A percentile compares a stretch with the other conserved stretches of the same genome.
phyloP scores from a whole-genome alignment of 1,140 invertebrate species.

The Mizuhopecten yessoensis region DNA sequence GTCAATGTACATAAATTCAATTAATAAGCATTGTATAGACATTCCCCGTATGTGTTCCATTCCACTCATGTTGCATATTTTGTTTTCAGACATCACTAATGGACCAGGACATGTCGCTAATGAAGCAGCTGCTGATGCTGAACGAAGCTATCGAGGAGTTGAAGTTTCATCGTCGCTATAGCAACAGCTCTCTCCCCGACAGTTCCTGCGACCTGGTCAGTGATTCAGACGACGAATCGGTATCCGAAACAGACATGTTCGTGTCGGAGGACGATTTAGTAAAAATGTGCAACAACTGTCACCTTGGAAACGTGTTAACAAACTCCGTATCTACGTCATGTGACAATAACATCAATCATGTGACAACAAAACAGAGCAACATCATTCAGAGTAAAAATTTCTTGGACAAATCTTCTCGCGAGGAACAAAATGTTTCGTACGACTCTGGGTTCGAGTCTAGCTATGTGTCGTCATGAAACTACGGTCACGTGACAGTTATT shows the following conservation, averaged over 20 bases:
- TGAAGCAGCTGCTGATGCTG: constrained; percentile 76
- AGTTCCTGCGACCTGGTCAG: constrained; percentile 60
- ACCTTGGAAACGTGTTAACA: neutral
- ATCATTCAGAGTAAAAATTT: neutral
- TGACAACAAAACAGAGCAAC: neutral
- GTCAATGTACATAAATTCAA: too few species aligned
- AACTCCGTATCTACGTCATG: neutral
- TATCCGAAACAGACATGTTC: constrained; percentile 61
- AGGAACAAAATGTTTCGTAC: neutral
- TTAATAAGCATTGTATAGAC: too few species aligned
- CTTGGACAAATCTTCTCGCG: neutral
- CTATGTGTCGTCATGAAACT: neutral
- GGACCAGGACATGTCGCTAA: constrained; percentile 76
- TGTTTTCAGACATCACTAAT: constrained; percentile 73
- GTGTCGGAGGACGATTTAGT: constrained; percentile 46
- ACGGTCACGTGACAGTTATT: neutral
- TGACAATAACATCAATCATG: neutral
- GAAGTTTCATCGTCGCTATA: constrained; percentile 71
- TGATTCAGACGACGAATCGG: constrained; percentile 60
- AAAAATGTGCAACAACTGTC: constrained; percentile 21
- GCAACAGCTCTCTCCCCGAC: constrained; percentile 58
- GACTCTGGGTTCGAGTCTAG: constrained; percentile 24
- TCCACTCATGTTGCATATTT: too few species aligned
- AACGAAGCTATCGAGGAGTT: constrained; percentile 77
- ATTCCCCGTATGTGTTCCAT: too few species aligned